A percentile compares a stretch with the other conserved stretches of the same genome.
These are phyloP conservation scores for Andrena marginata DNA, from an alignment of 2,888 invertebrate species.

Conservation along the genomic window DNA sequence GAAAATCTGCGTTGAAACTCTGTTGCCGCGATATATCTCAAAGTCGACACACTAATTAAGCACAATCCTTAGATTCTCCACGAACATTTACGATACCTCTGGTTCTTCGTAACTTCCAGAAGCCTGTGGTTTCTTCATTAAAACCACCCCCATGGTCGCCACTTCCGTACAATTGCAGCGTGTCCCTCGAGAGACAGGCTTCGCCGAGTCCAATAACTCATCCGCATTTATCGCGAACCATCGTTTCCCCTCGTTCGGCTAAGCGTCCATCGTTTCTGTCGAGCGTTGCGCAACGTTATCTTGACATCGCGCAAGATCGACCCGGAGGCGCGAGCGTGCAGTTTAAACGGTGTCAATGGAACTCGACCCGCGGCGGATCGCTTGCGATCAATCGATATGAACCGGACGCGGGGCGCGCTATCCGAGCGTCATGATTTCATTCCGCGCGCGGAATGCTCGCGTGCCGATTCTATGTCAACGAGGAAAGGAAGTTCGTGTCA, in stretches of 20 bases:
- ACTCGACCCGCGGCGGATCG: slow-evolving; percentile 34
- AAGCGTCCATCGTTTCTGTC: neutral
- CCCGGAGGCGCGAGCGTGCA: neutral
- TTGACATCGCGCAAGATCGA: neutral
- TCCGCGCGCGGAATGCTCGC: neutral
- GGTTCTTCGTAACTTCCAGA: too few relatives aligned
- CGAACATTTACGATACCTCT: too few relatives aligned
- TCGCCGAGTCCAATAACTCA: neutral
- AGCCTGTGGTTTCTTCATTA: too few relatives aligned
- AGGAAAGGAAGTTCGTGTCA: slow-evolving; percentile 29
- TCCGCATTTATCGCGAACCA: neutral
- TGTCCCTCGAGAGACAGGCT: too few relatives aligned
- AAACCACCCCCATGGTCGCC: too few relatives aligned
- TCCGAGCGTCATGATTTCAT: slow-evolving; percentile 51
- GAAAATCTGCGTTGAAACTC: neutral
- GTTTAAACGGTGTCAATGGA: slow-evolving; percentile 57
- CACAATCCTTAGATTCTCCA: too few relatives aligned
- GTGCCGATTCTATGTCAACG: neutral
- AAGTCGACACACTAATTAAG: neutral
- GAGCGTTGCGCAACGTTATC: neutral
- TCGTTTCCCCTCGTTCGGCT: neutral
- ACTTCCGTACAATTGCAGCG: too few relatives aligned
- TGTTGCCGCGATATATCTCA: neutral
- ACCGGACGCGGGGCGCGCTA: neutral
- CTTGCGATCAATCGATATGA: slow-evolving; percentile 31